Conservation (phyloP, 2,888 invertebrate species). For the Leucophenga montana region DNA sequence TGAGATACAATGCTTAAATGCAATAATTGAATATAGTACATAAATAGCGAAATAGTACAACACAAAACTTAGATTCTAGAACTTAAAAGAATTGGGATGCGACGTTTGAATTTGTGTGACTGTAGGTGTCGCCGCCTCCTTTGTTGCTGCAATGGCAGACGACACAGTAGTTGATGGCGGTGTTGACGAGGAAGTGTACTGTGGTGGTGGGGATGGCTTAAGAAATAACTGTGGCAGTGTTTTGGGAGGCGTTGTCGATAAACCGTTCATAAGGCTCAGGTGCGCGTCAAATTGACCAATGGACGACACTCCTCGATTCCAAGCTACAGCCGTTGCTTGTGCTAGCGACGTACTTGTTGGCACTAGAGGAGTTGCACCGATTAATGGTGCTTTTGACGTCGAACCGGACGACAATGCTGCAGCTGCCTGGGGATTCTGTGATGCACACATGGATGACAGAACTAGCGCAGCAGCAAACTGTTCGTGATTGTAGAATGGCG, state of each 20-base stretch:
- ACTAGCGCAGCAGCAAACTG: constrained; percentile 68
- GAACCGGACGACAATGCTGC: constrained; percentile 20
- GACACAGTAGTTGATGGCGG: not conserved
- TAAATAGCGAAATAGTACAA: constrained; percentile 22
- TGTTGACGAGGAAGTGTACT: not conserved
- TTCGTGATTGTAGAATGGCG: constrained; percentile 68
- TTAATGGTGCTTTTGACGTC: constrained; percentile 20
- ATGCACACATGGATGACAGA: constrained; percentile 65
- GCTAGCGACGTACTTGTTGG: not conserved
- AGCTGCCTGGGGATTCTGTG: constrained; percentile 43
- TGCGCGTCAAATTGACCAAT: constrained; percentile 8
- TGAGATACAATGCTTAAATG: constrained; percentile 17
- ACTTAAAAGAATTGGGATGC: constrained; percentile 16
- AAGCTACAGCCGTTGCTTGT: not conserved
- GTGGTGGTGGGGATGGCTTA: constrained; percentile 53
- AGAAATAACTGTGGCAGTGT: constrained; percentile 64
- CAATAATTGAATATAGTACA: constrained; percentile 10
- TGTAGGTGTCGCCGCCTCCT: not conserved
- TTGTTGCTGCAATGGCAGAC: not conserved
- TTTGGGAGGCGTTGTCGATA: constrained; percentile 24
- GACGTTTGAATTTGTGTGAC: not conserved
- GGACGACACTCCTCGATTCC: constrained; percentile 3
- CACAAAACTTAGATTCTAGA: constrained; percentile 20
- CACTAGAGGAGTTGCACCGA: not conserved
- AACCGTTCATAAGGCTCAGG: constrained; percentile 15